Evolutionary conservation across 2,797 vertebrate species (phyloP).

Genomic region (Tokudaia muenninki): DNA sequence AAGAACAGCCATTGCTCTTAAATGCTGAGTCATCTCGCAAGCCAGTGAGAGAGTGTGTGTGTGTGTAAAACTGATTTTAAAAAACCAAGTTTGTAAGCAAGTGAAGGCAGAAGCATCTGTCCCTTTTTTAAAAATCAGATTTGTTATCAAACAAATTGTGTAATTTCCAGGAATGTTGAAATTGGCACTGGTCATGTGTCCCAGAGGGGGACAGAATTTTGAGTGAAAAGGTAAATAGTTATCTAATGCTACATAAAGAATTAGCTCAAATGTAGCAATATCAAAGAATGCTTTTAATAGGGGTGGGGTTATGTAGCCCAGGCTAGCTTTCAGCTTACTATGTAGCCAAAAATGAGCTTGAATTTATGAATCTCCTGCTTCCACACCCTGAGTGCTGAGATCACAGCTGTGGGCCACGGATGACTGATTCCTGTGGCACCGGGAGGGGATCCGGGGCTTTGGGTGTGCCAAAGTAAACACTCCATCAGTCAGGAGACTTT

Average conservation of each 20-base stretch:
- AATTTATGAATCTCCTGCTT: background rate
- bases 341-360: background rate
- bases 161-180: background rate
- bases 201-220: background rate
- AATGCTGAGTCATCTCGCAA: background rate
- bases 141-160: background rate
- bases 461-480: too few relatives aligned
- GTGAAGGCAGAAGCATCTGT: background rate
- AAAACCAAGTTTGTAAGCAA: constrained; percentile 31
- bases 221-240: background rate
- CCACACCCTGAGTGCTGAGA: background rate
- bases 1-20: background rate
- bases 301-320: background rate
- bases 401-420: background rate
- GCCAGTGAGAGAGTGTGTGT: too few relatives aligned
- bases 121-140: background rate
- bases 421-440: background rate
- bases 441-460: background rate
- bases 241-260: background rate
- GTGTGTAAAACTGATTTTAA: constrained; percentile 1
- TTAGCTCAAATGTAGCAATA: background rate
- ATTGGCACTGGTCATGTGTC: background rate
- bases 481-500: too few relatives aligned
- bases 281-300: background rate
- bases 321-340: background rate